Percentiles rank a stretch among this genome's conserved stretches.
These are phyloP conservation scores for Chelonus insularis DNA, from an alignment of 1,140 invertebrate species.

Conservation along the genomic window DNA sequence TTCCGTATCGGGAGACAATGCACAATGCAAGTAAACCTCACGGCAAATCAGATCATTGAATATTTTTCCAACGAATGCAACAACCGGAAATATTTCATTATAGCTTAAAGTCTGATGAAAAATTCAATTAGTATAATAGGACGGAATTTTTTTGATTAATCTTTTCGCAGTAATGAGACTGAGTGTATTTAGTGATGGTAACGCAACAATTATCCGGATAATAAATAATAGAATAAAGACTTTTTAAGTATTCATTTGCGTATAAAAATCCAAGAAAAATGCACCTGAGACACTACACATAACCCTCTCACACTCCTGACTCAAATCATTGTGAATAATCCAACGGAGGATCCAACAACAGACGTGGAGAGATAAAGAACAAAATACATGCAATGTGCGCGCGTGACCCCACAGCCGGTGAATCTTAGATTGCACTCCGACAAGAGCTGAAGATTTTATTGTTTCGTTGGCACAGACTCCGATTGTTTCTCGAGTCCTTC, in stretches of 20 bases:
- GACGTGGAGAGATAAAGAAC: background rate
- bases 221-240: too few species aligned
- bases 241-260: too few species aligned
- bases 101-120: too few species aligned
- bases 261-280: background rate
- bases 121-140: background rate
- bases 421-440: constrained; percentile 24
- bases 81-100: background rate
- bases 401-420: constrained; percentile 23
- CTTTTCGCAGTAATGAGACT: too few species aligned
- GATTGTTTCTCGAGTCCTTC: constrained; percentile 22
- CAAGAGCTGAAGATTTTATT: constrained; percentile 14
- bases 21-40: constrained; percentile 28
- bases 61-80: constrained; percentile 7
- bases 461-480: background rate
- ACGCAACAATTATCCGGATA: too few species aligned
- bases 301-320: background rate
- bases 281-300: constrained; percentile 8
- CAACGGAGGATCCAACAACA: constrained; percentile 12
- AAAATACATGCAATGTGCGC: constrained; percentile 1
- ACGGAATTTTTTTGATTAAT: too few species aligned
- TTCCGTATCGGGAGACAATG: constrained; percentile 33
- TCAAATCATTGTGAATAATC: constrained; percentile 19
- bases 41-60: constrained; percentile 27
- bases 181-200: too few species aligned